phyloP scores from a whole-genome alignment of 2,797 vertebrate species.

The Pipistrellus kuhlii region DNA sequence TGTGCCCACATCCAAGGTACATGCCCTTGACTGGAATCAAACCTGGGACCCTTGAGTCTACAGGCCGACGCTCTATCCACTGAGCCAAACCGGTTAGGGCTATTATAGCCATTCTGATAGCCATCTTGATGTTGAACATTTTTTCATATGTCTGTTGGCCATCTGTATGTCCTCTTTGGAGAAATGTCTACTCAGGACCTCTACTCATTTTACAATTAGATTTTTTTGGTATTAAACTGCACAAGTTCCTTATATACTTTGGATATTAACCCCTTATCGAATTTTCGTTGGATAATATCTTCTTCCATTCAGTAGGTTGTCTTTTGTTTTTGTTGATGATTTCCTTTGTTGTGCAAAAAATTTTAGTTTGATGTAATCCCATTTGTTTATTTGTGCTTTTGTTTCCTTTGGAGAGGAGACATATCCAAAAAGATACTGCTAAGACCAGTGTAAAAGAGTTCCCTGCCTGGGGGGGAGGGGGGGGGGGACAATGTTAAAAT shows the following conservation, averaged over 20 bases:
- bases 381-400: not conserved
- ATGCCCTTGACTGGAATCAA: too few relatives aligned
- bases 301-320: not conserved
- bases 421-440: not conserved
- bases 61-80: too few relatives aligned
- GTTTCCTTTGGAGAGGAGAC: not conserved
- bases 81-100: too few relatives aligned
- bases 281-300: not conserved
- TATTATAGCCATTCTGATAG: not conserved
- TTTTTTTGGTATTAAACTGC: not conserved
- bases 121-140: not conserved
- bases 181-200: not conserved
- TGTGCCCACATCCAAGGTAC: too few relatives aligned
- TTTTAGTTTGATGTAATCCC: not conserved
- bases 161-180: not conserved
- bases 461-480: too few relatives aligned
- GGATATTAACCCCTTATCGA: not conserved
- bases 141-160: not conserved
- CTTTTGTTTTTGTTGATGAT: not conserved
- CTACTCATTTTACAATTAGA: not conserved
- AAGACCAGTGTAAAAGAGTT: not conserved
- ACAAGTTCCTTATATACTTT: not conserved
- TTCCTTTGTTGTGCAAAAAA: not conserved
- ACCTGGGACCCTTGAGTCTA: too few relatives aligned
- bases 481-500: too few relatives aligned